Conservation (phyloP, 2,113 vertebrate genomes). For the Cyanoderma ruficeps region DNA sequence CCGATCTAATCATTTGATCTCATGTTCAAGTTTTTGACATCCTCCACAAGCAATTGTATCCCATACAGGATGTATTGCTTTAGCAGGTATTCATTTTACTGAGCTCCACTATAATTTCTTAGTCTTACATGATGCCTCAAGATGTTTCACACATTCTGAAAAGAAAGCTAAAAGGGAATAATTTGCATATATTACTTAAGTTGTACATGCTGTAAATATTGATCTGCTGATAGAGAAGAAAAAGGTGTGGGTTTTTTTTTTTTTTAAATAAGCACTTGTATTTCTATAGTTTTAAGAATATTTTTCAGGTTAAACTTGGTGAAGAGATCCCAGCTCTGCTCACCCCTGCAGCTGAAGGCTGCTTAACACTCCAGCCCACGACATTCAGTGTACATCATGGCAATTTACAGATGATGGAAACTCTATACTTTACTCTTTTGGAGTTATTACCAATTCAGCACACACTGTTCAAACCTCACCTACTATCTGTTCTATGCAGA, state of each 20-base stretch:
- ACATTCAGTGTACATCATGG: not conserved
- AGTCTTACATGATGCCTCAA: conserved; percentile 34
- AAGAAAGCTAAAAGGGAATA: conserved; percentile 59
- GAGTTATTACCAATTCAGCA: not conserved
- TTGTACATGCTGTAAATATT: conserved; percentile 50
- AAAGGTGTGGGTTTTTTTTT: not conserved
- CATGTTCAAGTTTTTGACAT: conserved; percentile 11
- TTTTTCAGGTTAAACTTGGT: not conserved
- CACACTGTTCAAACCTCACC: not conserved
- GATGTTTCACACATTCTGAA: conserved; percentile 42
- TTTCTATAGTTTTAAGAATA: not conserved
- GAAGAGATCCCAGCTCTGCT: not conserved
- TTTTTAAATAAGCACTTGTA: not conserved
- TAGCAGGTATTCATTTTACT: conserved; percentile 67
- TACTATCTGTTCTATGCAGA: not conserved
- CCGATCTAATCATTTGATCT: not conserved
- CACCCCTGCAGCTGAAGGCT: not conserved
- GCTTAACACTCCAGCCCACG: not conserved
- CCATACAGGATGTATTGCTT: not conserved
- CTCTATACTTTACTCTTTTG: not conserved
- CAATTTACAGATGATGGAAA: not conserved
- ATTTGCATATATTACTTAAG: conserved; percentile 69
- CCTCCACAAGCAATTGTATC: conserved; percentile 1
- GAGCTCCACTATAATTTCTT: conserved; percentile 67
- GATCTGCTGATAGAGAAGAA: not conserved